These are phyloP conservation scores for Brachionus plicatilis DNA, from an alignment of 1,140 invertebrate genomes.

Conservation along the genomic window DNA sequence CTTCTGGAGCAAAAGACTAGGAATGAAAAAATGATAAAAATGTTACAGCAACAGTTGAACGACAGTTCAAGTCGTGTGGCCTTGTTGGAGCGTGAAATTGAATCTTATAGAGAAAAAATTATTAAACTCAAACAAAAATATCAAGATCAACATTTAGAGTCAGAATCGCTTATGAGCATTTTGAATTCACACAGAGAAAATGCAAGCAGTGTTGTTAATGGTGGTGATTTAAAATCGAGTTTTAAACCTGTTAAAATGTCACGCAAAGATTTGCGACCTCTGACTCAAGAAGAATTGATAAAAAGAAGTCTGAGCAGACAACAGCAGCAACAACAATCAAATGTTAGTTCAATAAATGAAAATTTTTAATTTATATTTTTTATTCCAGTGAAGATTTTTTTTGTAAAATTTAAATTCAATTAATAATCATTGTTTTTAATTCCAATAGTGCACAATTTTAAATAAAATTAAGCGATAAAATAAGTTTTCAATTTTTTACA, in stretches of 20 bases:
- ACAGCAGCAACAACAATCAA: neutral
- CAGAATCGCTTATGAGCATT: neutral
- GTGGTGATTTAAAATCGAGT: constrained; percentile 8
- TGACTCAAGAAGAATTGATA: constrained; percentile 52
- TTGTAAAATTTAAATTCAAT: neutral
- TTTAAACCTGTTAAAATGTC: constrained; percentile 52
- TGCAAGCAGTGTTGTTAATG: neutral
- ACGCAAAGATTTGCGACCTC: constrained; percentile 50
- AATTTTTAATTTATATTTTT: neutral
- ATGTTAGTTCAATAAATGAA: neutral
- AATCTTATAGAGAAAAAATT: constrained; percentile 18
- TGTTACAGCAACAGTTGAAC: constrained; percentile 53
- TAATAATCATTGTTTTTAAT: neutral
- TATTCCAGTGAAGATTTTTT: neutral
- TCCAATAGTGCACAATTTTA: neutral
- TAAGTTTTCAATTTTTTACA: too few species aligned
- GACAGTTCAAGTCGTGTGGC: constrained; percentile 44
- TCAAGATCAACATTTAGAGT: neutral
- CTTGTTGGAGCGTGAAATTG: constrained; percentile 40
- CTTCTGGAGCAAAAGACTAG: constrained; percentile 55
- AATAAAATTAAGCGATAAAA: neutral
- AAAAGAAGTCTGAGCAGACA: constrained; percentile 45
- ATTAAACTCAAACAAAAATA: constrained; percentile 32
- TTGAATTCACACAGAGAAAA: neutral
- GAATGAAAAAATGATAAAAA: constrained; percentile 56